These are phyloP conservation scores for Beris chalybata DNA, from an alignment of 2,888 invertebrate genomes.

Conservation along the genomic window DNA sequence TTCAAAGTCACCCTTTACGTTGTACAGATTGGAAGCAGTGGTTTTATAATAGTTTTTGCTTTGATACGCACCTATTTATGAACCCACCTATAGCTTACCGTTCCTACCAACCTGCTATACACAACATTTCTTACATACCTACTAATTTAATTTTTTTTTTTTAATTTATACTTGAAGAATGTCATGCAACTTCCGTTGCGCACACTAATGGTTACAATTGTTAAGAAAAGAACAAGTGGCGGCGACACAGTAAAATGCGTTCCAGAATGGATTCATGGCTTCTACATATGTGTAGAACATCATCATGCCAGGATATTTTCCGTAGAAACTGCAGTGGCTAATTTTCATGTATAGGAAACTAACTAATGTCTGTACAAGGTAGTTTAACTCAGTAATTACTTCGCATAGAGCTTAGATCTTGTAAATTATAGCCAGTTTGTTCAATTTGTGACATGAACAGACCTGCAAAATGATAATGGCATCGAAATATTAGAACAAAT, in stretches of 20 bases:
- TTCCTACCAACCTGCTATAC: neutral
- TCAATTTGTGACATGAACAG: too few relatives aligned
- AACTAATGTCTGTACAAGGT: too few relatives aligned
- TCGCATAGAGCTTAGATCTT: too few relatives aligned
- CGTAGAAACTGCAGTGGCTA: too few relatives aligned
- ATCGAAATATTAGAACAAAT: too few relatives aligned
- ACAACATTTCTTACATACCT: neutral
- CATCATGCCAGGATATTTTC: too few relatives aligned
- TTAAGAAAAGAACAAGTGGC: constrained; percentile 10
- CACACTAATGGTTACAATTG: constrained; percentile 18
- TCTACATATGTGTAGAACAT: too few relatives aligned
- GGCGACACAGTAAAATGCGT: constrained; percentile 27
- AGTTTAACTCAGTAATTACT: too few relatives aligned
- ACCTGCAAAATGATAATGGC: too few relatives aligned
- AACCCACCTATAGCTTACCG: too few relatives aligned
- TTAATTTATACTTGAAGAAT: constrained; percentile 27
- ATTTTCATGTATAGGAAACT: too few relatives aligned
- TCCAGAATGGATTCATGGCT: constrained; percentile 6
- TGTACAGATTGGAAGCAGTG: neutral
- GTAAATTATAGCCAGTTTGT: too few relatives aligned
- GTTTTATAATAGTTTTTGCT: neutral
- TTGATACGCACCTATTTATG: neutral
- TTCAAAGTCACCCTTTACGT: neutral
- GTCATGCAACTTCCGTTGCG: constrained; percentile 32
- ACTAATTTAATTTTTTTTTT: constrained; percentile 2